phyloP scores from a whole-genome alignment of 2,888 invertebrate genomes.

The Drosophila diplacantha region DNA sequence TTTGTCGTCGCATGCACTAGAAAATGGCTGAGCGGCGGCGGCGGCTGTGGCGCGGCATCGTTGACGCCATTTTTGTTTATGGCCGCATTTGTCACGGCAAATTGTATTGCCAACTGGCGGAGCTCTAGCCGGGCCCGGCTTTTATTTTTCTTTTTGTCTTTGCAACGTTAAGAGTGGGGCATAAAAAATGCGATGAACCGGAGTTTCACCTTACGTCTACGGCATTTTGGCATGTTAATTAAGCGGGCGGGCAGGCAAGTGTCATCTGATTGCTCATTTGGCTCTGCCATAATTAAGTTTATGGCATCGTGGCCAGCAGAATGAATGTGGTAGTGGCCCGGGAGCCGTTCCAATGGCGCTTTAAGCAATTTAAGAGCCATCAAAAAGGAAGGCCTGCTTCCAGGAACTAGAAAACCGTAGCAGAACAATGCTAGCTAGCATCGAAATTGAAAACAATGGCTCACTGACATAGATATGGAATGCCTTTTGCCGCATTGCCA shows the following conservation, averaged over 20 bases:
- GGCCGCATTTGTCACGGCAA: conserved; percentile 65
- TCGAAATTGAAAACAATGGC: conserved; percentile 42
- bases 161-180: conserved; percentile 35
- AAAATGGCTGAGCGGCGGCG: conserved; percentile 47
- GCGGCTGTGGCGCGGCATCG: conserved; percentile 39
- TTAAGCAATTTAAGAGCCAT: background rate
- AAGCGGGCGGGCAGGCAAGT: conserved; percentile 29
- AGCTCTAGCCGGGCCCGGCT: conserved; percentile 13
- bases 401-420: background rate
- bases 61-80: conserved; percentile 67
- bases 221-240: conserved; percentile 53
- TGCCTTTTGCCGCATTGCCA: conserved; percentile 22
- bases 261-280: conserved; percentile 45
- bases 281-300: conserved; percentile 42
- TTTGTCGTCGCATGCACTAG: conserved; percentile 59
- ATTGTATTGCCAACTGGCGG: conserved; percentile 57
- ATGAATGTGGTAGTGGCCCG: background rate
- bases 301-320: conserved; percentile 25
- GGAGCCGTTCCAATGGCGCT: background rate
- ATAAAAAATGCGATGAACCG: conserved; percentile 42
- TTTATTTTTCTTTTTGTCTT: background rate
- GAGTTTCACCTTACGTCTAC: conserved; percentile 57
- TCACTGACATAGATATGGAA: conserved; percentile 39
- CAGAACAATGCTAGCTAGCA: conserved; percentile 2
- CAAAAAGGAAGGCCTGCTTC: background rate